These are phyloP conservation scores for Anser cygnoides DNA, from an alignment of 2,113 vertebrate species.

Conservation along the genomic window DNA sequence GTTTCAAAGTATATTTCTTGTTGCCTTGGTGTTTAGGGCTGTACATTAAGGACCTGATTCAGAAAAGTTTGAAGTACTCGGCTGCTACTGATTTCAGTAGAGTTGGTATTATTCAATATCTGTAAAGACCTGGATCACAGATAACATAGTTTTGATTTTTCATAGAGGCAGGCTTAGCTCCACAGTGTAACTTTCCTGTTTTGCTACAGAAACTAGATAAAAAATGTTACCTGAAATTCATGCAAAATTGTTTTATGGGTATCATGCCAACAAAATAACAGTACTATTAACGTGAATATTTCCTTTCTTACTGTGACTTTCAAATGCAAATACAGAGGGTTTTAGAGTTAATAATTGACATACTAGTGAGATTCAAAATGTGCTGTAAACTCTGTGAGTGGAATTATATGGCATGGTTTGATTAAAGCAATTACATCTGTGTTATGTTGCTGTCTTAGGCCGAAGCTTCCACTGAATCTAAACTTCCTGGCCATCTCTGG, in stretches of 20 bases:
- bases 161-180: not conserved
- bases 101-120: not conserved
- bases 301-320: not conserved
- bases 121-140: not conserved
- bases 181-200: not conserved
- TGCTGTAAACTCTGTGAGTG: not conserved
- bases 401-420: not conserved
- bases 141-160: not conserved
- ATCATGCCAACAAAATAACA: not conserved
- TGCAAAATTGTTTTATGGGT: not conserved
- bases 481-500: not conserved
- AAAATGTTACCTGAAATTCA: not conserved
- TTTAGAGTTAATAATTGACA: not conserved
- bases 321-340: not conserved
- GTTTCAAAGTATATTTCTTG: not conserved
- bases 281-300: not conserved
- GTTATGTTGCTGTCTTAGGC: not conserved
- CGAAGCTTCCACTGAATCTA: not conserved
- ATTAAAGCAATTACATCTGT: not conserved
- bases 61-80: not conserved
- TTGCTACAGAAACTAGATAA: not conserved
- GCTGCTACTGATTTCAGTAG: not conserved
- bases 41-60: not conserved
- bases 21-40: not conserved
- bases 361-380: not conserved